Evolutionary conservation across 2,797 vertebrate genomes (phyloP), one percentile per base, ranked within the genome.

Genomic region (Lithobates pipiens): DNA sequence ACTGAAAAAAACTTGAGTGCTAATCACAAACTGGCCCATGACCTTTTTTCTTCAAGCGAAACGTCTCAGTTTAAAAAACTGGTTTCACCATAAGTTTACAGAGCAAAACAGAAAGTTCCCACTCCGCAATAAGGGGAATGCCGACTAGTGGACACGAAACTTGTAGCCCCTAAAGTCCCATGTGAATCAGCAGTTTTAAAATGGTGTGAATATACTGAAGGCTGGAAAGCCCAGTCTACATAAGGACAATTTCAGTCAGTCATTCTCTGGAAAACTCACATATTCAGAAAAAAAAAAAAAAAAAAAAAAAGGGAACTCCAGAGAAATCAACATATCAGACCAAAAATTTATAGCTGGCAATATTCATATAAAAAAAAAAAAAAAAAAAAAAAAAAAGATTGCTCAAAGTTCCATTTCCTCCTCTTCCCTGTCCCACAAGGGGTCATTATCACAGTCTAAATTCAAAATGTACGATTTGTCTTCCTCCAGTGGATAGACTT

Each of bases 351-450:
- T 7, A 23, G 54, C 1, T 61, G 54, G 1, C 54, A 61, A 23
- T 8, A 4, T 18, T 57, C 16, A 18, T 21, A 4, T n/a, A n/a
- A n/a, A n/a, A 57, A 57, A 18, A 21, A 1, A 3, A 16, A 54
- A 54, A 54, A 67, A 67, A 4, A 9, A 11, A 73, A 73, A 44
- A 0, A 44, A 0, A 25, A 0, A 61, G 4, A 42, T 32, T 25
- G 32, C 63, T 68, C 61, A 83, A 36, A 83, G 81, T 69, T 87
- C 86, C 86, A 87, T 87, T 71, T 87, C 86, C 71, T 83, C 80
- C 5, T 82, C 79, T 5, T 71, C 79, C 36, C 70, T 63, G 21
- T 27, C 72, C 85, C 85, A 86, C 57, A 79, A 42, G 0, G 27
- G 32, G 34, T 69, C 61, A 39, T 42, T 10, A 27, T 81, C 69